A percentile compares a stretch with the other conserved stretches of the same genome.
These are phyloP conservation scores for Gadus chalcogrammus DNA, from an alignment of 2,113 vertebrate genomes.

Conservation along the genomic window DNA sequence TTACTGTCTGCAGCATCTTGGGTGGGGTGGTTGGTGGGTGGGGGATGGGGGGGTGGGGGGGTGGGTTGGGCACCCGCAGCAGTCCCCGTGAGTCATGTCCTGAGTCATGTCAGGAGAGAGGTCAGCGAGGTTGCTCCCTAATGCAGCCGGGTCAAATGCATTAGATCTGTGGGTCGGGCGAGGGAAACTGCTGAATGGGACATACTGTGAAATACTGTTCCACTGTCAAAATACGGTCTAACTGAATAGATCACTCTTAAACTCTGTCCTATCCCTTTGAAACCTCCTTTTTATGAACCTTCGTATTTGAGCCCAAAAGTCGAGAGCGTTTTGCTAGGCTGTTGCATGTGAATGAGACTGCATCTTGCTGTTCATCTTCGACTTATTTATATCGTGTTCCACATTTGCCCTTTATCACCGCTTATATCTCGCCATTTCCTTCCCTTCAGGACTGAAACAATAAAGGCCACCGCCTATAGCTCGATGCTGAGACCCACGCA, in stretches of 20 bases:
- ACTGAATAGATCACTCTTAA: slow-evolving; percentile 1
- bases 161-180: background rate
- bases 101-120: slow-evolving; percentile 41
- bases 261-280: background rate
- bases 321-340: no score
- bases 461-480: slow-evolving; percentile 26
- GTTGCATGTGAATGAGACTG: no score
- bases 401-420: slow-evolving; percentile 1
- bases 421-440: background rate
- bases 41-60: slow-evolving; percentile 28
- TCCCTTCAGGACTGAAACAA: slow-evolving; percentile 22
- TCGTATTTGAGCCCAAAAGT: no score
- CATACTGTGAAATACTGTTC: background rate
- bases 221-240: background rate
- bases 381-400: background rate
- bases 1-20: slow-evolving; percentile 29
- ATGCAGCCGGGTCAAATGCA: slow-evolving; percentile 29
- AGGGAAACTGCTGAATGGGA: background rate
- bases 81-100: background rate
- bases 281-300: no score
- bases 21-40: slow-evolving; percentile 16
- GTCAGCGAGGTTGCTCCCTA: background rate
- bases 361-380: no score
- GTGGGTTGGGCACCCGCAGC: slow-evolving; percentile 15
- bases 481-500: slow-evolving; percentile 21